Evolutionary conservation across 1,140 invertebrate species (phyloP), one percentile per base, ranked within the genome.

Genomic region (Pissodes strobi): DNA sequence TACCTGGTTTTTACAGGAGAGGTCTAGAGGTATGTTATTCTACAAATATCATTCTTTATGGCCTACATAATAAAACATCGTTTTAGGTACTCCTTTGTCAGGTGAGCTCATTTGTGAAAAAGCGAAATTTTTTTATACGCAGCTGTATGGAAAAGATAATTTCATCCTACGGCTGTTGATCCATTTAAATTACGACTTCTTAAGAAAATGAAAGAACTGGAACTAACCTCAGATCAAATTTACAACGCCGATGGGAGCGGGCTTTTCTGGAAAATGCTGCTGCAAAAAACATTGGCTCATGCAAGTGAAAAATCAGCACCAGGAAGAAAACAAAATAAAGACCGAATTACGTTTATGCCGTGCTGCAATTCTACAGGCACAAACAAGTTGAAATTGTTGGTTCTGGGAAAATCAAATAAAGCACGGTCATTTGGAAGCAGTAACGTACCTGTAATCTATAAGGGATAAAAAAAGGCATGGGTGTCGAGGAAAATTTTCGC

Each of bases 331-430:
- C 61, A 71, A 25, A 61, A 19, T 21, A 77, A 79, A 69, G 67
- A 78, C 12, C 68, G 70, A 37, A 64, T 78, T 13, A 78, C 73
- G 58, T 63, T 77, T 37, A 70, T 76, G 68, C 60, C 65, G 13
- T 78, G 76, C 67, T 55, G 71, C 41, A 79, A 78, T 66, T 71
- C 75, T 46, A 58, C 67, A 62, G 76, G 76, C 41, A 73, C 62
- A 10, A 73, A 76, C 56, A 76, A 78, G 69, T 53, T 78, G 25
- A 48, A 70, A 55, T 52, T 76, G n/a, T 39, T 65, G 4, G 62
- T 76, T 10, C 71, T 78, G 41, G 74, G 72, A 4, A 78, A 76
- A 72, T 19, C 63, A n/a, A 70, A 75, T 67, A 74, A 74, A 49
- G 72, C 74, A n/a, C 2, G 12, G 5, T 56, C 22, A 5, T 61